These are phyloP conservation scores for Anser cygnoides DNA, from an alignment of 2,113 vertebrate genomes.

Conservation along the genomic window DNA sequence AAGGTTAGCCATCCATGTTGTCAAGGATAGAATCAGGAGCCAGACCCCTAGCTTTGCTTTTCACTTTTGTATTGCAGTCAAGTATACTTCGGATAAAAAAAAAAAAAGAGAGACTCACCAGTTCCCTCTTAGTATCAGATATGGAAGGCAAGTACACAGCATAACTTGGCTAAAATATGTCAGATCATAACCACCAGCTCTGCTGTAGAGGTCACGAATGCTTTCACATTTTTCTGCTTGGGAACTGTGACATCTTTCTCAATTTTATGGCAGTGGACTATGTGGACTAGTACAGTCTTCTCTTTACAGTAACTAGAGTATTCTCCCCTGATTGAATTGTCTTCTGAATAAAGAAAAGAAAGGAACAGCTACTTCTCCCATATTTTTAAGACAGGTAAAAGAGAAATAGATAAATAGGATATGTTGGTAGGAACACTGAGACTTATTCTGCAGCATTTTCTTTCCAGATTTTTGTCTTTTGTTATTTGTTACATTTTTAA, in stretches of 20 bases:
- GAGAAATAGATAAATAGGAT: background rate
- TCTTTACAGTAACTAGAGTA: background rate
- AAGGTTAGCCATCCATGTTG: background rate
- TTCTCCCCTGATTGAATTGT: background rate
- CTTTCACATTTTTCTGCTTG: background rate
- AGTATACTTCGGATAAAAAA: background rate
- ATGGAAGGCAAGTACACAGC: background rate
- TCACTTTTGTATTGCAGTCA: background rate
- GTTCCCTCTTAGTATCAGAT: background rate
- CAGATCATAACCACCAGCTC: background rate
- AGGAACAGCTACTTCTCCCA: background rate
- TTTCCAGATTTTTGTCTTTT: background rate
- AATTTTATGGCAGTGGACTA: background rate
- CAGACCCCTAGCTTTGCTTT: background rate
- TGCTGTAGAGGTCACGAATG: background rate
- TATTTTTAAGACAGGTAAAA: background rate
- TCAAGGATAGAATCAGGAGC: background rate
- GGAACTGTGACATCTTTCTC: background rate
- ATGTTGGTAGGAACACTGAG: background rate
- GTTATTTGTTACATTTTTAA: background rate
- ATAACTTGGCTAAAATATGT: background rate
- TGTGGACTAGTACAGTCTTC: background rate
- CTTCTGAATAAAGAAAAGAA: background rate
- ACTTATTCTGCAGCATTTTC: background rate
- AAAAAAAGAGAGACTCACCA: background rate